Evolutionary conservation across 2,797 vertebrate genomes (phyloP).

Genomic region (Phrynocephalus forsythii): DNA sequence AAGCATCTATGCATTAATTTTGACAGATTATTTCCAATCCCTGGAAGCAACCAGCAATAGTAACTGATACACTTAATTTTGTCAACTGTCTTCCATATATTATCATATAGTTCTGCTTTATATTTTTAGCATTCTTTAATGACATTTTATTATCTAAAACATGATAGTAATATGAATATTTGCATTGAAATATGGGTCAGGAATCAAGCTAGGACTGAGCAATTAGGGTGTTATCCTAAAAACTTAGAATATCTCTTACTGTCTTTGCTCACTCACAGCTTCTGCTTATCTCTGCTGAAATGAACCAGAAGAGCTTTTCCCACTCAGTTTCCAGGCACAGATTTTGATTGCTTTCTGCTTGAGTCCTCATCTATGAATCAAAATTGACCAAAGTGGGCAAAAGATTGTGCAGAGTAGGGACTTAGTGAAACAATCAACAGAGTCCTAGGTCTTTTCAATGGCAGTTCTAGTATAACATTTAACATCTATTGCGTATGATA

Average conservation of each 20-base stretch:
- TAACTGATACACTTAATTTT: neutral
- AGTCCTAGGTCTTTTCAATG: neutral
- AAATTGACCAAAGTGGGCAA: neutral
- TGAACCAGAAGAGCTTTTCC: neutral
- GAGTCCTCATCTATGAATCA: neutral
- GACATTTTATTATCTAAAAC: neutral
- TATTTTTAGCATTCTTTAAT: neutral
- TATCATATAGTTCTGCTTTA: neutral
- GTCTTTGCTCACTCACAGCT: neutral
- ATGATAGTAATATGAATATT: neutral
- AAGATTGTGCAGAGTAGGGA: neutral
- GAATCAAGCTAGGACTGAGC: neutral
- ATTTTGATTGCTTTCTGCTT: neutral
- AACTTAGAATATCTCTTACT: neutral
- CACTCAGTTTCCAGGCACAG: neutral
- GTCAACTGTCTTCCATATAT: neutral
- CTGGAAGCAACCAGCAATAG: neutral
- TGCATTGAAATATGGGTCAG: neutral
- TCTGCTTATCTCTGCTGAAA: slow-evolving; percentile 10
- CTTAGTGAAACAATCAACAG: neutral
- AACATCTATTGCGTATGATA: neutral
- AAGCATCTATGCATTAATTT: no score
- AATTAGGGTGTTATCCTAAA: neutral
- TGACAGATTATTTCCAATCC: no score
- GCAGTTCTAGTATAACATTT: neutral